These are phyloP conservation scores for Silurus lanzhouensis DNA, from an alignment of 2,797 vertebrate species.

Conservation along the genomic window DNA sequence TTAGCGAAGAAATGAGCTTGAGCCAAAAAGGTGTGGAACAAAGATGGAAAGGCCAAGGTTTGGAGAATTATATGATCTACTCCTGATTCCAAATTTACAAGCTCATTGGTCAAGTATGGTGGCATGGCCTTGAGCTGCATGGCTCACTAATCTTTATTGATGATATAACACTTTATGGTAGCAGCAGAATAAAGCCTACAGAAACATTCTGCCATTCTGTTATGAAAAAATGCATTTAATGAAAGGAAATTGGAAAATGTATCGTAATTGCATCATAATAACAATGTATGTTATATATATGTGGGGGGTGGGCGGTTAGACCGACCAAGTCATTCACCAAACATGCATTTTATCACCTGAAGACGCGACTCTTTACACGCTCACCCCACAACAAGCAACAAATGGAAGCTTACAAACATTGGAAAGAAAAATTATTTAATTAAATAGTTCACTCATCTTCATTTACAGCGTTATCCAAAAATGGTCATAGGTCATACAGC, in stretches of 20 bases:
- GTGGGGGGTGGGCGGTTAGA: background rate
- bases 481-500: background rate
- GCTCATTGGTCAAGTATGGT: background rate
- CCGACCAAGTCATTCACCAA: background rate
- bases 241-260: background rate
- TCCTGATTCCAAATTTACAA: background rate
- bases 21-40: background rate
- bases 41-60: background rate
- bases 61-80: background rate
- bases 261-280: no score
- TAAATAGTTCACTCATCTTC: background rate
- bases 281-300: no score
- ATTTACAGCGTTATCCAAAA: background rate
- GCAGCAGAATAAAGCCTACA: no score
- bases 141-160: background rate
- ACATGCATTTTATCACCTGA: background rate
- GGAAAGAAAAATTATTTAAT: background rate
- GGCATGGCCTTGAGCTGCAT: background rate
- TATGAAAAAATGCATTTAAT: background rate
- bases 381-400: background rate
- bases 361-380: background rate
- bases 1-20: background rate
- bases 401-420: background rate
- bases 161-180: background rate
- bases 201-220: background rate